These are phyloP conservation scores for Triplophysa bombifrons DNA, from an alignment of 2,797 vertebrate species.

Conservation along the genomic window DNA sequence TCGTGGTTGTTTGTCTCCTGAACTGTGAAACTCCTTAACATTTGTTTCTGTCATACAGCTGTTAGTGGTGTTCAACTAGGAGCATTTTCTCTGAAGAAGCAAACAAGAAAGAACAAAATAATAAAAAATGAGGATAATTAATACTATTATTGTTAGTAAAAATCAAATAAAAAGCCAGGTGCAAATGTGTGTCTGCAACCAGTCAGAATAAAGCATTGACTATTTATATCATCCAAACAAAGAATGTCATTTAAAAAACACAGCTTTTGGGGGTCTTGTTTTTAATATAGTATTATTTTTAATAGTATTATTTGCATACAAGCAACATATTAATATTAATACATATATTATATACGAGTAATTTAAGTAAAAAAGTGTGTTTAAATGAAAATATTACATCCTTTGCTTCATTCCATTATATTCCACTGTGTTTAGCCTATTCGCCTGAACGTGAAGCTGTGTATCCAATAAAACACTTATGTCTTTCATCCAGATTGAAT, in stretches of 20 bases:
- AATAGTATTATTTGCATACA: too few species aligned
- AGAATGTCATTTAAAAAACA: too few species aligned
- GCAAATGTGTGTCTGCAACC: too few species aligned
- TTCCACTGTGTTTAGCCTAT: background rate
- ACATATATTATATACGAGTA: background rate
- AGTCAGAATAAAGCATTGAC: too few species aligned
- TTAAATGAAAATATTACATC: background rate
- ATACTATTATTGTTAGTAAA: too few species aligned
- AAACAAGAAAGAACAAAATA: background rate
- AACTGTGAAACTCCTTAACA: slow-evolving; percentile 30
- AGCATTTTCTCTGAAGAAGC: slow-evolving; percentile 14
- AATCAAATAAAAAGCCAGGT: background rate
- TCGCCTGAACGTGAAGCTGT: background rate
- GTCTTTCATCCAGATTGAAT: slow-evolving; percentile 15
- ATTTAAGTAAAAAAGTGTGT: background rate
- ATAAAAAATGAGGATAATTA: too few species aligned
- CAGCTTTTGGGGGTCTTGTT: too few species aligned
- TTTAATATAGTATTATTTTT: too few species aligned
- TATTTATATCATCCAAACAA: too few species aligned
- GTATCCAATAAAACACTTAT: background rate
- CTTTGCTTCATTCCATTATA: background rate
- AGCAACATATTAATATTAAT: too few species aligned
- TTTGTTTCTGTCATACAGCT: slow-evolving; percentile 48
- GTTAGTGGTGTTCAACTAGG: background rate
- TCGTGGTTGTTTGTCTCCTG: slow-evolving; percentile 18